phyloP scores from a whole-genome alignment of 2,113 vertebrate genomes.

The Sminthopsis crassicaudata region DNA sequence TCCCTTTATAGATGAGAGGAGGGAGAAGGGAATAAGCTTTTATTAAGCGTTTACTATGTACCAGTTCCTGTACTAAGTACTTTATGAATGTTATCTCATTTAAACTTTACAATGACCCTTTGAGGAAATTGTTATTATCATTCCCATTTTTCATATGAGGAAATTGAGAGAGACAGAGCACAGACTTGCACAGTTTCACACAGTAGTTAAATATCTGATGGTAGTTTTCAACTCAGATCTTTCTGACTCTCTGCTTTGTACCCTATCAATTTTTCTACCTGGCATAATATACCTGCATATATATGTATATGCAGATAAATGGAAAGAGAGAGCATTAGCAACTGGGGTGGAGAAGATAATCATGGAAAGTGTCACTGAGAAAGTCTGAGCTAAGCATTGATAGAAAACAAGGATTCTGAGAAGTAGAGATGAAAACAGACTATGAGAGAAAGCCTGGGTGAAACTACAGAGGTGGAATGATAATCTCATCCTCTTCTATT shows the following conservation, averaged over 20 bases:
- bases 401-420: not conserved
- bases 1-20: too few relatives aligned
- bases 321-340: not conserved
- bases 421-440: not conserved
- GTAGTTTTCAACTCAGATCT: not conserved
- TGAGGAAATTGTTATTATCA: too few relatives aligned
- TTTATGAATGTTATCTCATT: too few relatives aligned
- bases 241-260: not conserved
- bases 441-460: not conserved
- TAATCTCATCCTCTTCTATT: not conserved
- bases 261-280: not conserved
- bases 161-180: too few relatives aligned
- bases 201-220: not conserved
- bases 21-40: too few relatives aligned
- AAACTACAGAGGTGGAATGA: not conserved
- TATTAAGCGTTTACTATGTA: too few relatives aligned
- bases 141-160: too few relatives aligned
- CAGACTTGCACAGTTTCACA: too few relatives aligned
- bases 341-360: not conserved
- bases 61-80: too few relatives aligned
- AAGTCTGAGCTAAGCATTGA: not conserved
- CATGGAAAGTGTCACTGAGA: not conserved
- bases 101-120: too few relatives aligned
- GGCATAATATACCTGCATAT: not conserved
- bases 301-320: not conserved